Conservation (phyloP, 1,140 invertebrate genomes). For the Pachyrhynchus sulphureomaculatus region DNA sequence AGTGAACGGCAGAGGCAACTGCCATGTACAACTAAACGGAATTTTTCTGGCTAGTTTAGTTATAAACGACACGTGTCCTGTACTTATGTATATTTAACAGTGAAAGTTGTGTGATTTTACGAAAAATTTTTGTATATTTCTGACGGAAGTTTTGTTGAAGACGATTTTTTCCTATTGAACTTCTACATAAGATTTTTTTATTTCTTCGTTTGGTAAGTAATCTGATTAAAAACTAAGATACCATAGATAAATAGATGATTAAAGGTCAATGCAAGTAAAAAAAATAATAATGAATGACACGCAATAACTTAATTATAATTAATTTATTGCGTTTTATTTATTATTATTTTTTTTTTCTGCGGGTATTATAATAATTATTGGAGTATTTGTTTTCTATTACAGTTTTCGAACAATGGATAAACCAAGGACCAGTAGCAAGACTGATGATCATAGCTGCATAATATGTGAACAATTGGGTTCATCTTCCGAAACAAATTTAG, state of each 20-base stretch:
- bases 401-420: conserved; percentile 9
- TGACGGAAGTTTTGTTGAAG: too few species aligned
- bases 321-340: too few species aligned
- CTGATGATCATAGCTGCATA: conserved; percentile 9
- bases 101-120: background rate
- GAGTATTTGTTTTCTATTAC: background rate
- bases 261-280: background rate
- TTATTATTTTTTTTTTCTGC: too few species aligned
- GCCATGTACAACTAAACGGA: background rate
- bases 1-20: background rate
- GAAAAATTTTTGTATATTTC: too few species aligned
- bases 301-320: background rate
- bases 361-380: too few species aligned
- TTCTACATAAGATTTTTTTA: background rate
- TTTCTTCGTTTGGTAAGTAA: background rate
- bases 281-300: background rate
- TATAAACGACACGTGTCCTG: background rate
- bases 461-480: conserved; percentile 16
- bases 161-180: too few species aligned
- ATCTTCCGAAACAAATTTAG: conserved; percentile 10
- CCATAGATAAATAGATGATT: background rate
- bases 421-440: background rate
- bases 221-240: background rate
- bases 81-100: background rate
- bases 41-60: background rate